Conservation (phyloP, 2,797 vertebrate species). For the Vultur gryphus region DNA sequence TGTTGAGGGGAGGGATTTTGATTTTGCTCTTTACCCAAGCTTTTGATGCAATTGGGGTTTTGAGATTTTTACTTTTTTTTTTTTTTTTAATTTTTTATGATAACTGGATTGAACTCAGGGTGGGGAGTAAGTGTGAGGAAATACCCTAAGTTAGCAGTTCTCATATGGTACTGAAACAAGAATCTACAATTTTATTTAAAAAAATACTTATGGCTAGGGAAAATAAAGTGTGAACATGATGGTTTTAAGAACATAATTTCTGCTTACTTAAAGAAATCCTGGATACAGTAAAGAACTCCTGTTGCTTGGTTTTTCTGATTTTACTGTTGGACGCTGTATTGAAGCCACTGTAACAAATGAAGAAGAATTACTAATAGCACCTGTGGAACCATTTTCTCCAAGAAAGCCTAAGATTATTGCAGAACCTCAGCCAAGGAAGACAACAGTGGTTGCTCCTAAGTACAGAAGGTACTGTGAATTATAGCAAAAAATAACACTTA, state of each 20-base stretch:
- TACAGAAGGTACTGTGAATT: slow-evolving; percentile 62
- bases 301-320: slow-evolving; percentile 86
- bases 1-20: background rate
- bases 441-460: slow-evolving; percentile 58
- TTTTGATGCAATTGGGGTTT: background rate
- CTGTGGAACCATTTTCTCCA: slow-evolving; percentile 72
- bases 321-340: slow-evolving; percentile 85
- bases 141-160: background rate
- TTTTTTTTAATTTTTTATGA: background rate
- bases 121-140: background rate
- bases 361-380: slow-evolving; percentile 80
- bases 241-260: background rate
- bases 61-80: background rate
- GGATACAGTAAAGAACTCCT: slow-evolving; percentile 87
- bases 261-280: slow-evolving; percentile 74
- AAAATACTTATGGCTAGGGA: background rate
- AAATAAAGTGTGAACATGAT: background rate
- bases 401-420: background rate
- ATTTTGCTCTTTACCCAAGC: background rate
- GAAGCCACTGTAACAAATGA: slow-evolving; percentile 79
- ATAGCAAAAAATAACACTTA: background rate
- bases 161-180: background rate
- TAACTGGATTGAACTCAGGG: background rate
- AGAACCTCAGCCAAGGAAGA: background rate
- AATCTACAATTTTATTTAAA: background rate